Base-by-base conservation (phyloP, 1,140 invertebrate genomes). In the Drosophila prosaltans region DNA sequence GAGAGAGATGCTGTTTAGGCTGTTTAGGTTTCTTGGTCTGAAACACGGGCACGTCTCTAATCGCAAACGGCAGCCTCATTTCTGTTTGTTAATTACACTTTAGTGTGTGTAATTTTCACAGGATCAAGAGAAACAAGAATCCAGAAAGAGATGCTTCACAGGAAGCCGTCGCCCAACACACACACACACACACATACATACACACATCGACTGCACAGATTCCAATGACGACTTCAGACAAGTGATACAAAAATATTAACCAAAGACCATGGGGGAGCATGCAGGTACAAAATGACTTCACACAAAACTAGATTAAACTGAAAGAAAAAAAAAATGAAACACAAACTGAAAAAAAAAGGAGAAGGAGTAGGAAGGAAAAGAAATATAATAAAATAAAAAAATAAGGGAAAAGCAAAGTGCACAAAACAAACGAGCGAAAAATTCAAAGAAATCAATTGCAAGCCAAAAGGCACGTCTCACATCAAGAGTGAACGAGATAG, bases 1-100 rank as follows among this genome's bases (percentile, higher is more conserved):
- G 4, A 6, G 3, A 36, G 32, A 36, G 65, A 36, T 51, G 45
- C 21, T 26, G 21, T 26, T 26, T 24, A 51, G 41, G n/a, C 26
- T 62, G 39, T 7, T 36, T 36, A 30, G 28, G 28, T 4, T 30
- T 2, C 59, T 40, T 16, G 45, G 40, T 8, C 40, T 61, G 36
- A 16, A 0, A 16, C 45, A 21, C 43, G 65, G 72, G 69, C 81
- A 84, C 81, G 82, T 75, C 64, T 78, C 78, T 85, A 74, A 81
- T 78, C 68, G 32, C 70, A 64, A 83, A 88, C 80, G 63, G 83
- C 83, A 88, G 84, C 83, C 84, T 88, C 84, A 88, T 72, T 88
- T 82, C 83, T 88, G 83, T 88, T 86, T 86, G 83, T 86, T 86
- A 86, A 86, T 86, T 86, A 76, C 83, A 80, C 72, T 83, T 82